Conservation (phyloP, 2,888 invertebrate species). For the Blera fallax region DNA sequence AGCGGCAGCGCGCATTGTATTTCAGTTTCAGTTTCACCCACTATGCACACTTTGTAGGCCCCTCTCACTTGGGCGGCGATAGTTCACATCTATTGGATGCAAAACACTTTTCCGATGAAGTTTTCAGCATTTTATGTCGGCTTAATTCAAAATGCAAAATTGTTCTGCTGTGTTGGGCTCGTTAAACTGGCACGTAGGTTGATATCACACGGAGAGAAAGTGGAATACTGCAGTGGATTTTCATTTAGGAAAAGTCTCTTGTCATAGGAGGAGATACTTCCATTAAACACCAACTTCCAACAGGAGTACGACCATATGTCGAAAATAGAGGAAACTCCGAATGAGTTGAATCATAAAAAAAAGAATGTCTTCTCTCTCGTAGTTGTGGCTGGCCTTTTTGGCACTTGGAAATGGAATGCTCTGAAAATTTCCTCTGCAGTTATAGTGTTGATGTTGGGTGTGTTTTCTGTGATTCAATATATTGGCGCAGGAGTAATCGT, state of each 20-base stretch:
- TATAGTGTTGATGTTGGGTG: constrained; percentile 22
- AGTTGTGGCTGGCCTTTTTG: constrained; percentile 51
- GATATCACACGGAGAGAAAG: constrained; percentile 60
- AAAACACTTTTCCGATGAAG: constrained; percentile 3
- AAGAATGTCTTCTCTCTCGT: constrained; percentile 20
- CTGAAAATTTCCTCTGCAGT: constrained; percentile 8
- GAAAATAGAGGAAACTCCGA: constrained; percentile 34
- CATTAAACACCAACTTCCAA: constrained; percentile 22
- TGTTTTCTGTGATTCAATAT: constrained; percentile 20
- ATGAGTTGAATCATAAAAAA: constrained; percentile 2
- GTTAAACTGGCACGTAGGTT: constrained; percentile 38
- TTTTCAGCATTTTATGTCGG: constrained; percentile 33
- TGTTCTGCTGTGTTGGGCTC: constrained; percentile 19
- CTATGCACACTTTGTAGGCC: constrained; percentile 6
- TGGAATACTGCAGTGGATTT: constrained; percentile 63
- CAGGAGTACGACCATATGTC: background rate
- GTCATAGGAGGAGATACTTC: constrained; percentile 35
- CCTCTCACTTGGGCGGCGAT: too few species aligned
- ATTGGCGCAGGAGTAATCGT: constrained; percentile 43
- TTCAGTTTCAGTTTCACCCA: constrained; percentile 56
- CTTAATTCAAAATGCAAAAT: constrained; percentile 41
- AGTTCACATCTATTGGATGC: background rate
- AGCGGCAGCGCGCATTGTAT: constrained; percentile 3
- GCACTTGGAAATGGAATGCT: constrained; percentile 31
- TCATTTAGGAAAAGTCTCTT: constrained; percentile 34